Evolutionary conservation across 1,140 invertebrate genomes (phyloP), one percentile per base, ranked within the genome.

Genomic region (Drosophila pallidifrons): DNA sequence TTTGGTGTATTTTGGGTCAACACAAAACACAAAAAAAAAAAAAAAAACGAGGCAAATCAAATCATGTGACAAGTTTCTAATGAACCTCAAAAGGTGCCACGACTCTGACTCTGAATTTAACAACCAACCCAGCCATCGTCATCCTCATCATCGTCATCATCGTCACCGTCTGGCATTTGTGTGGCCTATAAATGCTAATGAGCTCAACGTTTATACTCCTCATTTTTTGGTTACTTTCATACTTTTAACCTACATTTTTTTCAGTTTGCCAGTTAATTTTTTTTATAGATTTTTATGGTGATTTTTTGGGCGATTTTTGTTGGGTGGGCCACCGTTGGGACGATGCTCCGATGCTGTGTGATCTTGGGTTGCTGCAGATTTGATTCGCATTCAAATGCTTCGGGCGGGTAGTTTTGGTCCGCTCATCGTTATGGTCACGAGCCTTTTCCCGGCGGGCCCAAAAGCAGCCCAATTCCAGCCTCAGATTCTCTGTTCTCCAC

Each of bases 41-140:
- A 41, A 20, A 20, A 20, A 20, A 45, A 28, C 35, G 43, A 60
- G 32, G 76, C 67, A 80, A 89, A 88, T 80, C 85, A 80, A 88
- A 88, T 89, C 85, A 89, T 88, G 83, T 88, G 83, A 88, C 83
- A 88, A 88, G 83, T 66, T 88, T 88, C 83, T 88, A 88, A 88
- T 88, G 83, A 88, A 88, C 85, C 83, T 89, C 83, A 80, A 73
- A 81, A 88, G 69, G 66, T 73, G 69, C 35, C 45, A 51, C 46
- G 47, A 67, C 59, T 52, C 68, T 47, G 41, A 25, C 20, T 25
- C 20, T 4, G 20, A 25, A 16, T 10, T 32, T 13, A 10, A 8
- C 7, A 25, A 25, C 20, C 20, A 25, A 25, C 59, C 5, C 58
- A 60, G 10, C 45, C 58, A 38, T 15, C 32, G n/a, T 55, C 46